These are phyloP conservation scores for Venustaconcha ellipsiformis DNA, from an alignment of 1,140 invertebrate genomes.

Conservation along the genomic window DNA sequence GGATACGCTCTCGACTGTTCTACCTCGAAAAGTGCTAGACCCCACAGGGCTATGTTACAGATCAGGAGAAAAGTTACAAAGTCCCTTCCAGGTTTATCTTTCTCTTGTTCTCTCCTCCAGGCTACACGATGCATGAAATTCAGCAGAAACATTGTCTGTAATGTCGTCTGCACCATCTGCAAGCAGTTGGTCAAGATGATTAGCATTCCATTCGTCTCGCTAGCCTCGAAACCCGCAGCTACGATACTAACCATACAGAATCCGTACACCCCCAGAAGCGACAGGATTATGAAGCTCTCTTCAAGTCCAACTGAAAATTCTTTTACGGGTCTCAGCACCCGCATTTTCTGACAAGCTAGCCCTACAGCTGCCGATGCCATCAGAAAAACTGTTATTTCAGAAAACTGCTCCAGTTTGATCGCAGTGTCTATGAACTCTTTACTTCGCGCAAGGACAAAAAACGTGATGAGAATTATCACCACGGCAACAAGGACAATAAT, in stretches of 20 bases:
- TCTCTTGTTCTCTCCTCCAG: conserved; percentile 90
- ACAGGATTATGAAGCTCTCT: conserved; percentile 90
- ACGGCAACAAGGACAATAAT: conserved; percentile 87
- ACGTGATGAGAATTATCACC: conserved; percentile 93
- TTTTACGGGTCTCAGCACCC: conserved; percentile 22
- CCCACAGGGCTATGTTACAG: conserved; percentile 77
- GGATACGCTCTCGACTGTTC: conserved; percentile 53
- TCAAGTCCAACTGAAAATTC: conserved; percentile 78
- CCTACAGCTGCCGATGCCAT: conserved; percentile 44
- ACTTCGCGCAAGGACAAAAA: conserved; percentile 78
- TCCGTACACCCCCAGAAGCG: conserved; percentile 90
- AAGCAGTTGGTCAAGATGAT: conserved; percentile 51
- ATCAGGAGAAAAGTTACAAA: conserved; percentile 95
- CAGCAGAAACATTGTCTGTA: conserved; percentile 87
- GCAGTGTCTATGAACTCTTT: conserved; percentile 35
- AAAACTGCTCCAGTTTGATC: conserved; percentile 46
- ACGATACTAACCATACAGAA: conserved; percentile 95
- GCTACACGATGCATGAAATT: conserved; percentile 78
- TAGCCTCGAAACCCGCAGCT: conserved; percentile 82
- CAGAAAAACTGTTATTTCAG: conserved; percentile 43
- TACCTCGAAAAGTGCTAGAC: conserved; percentile 58
- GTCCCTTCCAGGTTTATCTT: conserved; percentile 93
- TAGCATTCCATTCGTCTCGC: conserved; percentile 61
- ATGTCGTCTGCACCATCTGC: conserved; percentile 88
- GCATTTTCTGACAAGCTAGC: conserved; percentile 44